A percentile compares a stretch with the other conserved stretches of the same genome.
phyloP scores from a whole-genome alignment of 1,140 invertebrate species.

The Caenorhabditis brenneri region DNA sequence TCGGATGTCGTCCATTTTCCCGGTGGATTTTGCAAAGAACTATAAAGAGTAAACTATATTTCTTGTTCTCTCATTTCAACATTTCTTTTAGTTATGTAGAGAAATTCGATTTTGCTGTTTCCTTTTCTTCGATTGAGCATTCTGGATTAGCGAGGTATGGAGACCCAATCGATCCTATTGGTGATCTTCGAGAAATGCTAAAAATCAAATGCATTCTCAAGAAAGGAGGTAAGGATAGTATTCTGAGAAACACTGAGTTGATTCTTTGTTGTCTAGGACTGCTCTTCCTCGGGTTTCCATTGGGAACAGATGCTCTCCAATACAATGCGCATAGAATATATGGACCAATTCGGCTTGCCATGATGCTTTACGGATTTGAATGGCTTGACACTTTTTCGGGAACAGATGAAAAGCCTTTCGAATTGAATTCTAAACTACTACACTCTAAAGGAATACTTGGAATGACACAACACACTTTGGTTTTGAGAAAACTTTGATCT shows the following conservation, averaged over 20 bases:
- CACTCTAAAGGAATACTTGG: background rate
- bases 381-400: background rate
- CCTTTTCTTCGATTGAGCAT: constrained; percentile 44
- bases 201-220: constrained; percentile 46
- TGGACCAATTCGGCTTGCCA: constrained; percentile 18
- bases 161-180: constrained; percentile 38
- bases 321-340: constrained; percentile 28
- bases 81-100: background rate
- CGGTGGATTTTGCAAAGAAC: constrained; percentile 12
- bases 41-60: background rate
- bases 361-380: constrained; percentile 19
- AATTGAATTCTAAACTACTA: background rate
- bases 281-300: constrained; percentile 22
- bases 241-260: background rate
- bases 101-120: constrained; percentile 22
- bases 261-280: background rate
- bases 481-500: constrained; percentile 7
- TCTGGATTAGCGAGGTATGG: constrained; percentile 33
- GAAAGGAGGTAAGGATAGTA: background rate
- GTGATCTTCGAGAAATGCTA: constrained; percentile 36
- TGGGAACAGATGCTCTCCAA: constrained; percentile 5
- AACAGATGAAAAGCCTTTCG: background rate
- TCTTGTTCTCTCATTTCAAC: no score
- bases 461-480: background rate
- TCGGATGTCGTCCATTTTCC: background rate